These are phyloP conservation scores for Helostoma temminkii DNA, from an alignment of 2,797 vertebrate species.

Conservation along the genomic window DNA sequence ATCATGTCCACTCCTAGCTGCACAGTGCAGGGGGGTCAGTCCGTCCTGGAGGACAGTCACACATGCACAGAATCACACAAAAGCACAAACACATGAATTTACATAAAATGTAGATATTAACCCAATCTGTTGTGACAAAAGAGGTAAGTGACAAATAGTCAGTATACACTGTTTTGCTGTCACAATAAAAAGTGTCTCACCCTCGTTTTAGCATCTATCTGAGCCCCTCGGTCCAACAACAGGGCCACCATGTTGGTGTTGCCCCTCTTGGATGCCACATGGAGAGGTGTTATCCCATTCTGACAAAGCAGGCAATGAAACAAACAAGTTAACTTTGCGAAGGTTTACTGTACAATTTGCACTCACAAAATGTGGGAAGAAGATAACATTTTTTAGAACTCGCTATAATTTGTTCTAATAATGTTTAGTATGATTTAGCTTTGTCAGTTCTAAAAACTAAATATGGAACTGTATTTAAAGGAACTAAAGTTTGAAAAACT, in stretches of 20 bases:
- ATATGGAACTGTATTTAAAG: background rate
- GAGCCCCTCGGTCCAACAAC: slow-evolving; percentile 92
- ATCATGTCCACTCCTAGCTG: slow-evolving; percentile 96
- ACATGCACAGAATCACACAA: slow-evolving; percentile 23
- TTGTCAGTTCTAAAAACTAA: background rate
- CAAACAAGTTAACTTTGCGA: background rate
- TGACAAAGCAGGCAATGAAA: slow-evolving; percentile 65
- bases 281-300: slow-evolving; percentile 98
- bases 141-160: background rate
- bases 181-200: slow-evolving; percentile 80
- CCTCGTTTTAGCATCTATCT: slow-evolving; percentile 97
- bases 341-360: background rate
- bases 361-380: background rate
- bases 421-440: background rate
- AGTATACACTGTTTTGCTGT: background rate
- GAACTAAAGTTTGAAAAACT: too few relatives aligned
- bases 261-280: slow-evolving; percentile 97
- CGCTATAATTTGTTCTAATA: background rate
- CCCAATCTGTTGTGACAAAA: slow-evolving; percentile 14
- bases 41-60: slow-evolving; percentile 87
- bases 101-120: background rate
- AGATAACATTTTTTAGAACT: background rate
- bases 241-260: slow-evolving; percentile 98
- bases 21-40: slow-evolving; percentile 95
- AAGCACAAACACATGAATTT: background rate